phyloP scores from a whole-genome alignment of 2,888 invertebrate species.

The Gastracanthus pulcherrimus region DNA sequence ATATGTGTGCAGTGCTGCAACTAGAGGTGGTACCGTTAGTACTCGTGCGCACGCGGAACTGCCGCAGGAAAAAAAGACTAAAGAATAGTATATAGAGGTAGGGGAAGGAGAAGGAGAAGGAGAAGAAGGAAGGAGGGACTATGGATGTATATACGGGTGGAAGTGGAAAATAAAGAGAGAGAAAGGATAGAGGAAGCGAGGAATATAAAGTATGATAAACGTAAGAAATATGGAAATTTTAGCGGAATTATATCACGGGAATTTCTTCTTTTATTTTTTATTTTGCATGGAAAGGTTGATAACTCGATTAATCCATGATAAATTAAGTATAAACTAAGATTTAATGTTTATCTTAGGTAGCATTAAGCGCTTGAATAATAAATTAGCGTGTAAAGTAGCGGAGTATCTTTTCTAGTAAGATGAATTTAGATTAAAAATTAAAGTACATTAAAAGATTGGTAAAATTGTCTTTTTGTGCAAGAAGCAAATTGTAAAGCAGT shows the following conservation, averaged over 20 bases:
- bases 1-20: not conserved
- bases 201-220: slow-evolving; percentile 35
- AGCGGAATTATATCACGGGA: not conserved
- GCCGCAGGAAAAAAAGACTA: slow-evolving; percentile 33
- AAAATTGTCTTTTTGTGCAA: too few species aligned
- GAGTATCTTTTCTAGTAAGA: not conserved
- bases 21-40: slow-evolving; percentile 29
- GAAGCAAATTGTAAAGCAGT: too few species aligned
- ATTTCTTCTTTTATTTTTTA: not conserved
- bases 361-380: not conserved
- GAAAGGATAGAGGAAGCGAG: not conserved
- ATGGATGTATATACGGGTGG: not conserved
- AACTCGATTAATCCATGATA: not conserved
- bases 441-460: too few species aligned
- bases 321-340: not conserved
- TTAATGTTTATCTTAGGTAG: not conserved
- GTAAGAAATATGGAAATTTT: slow-evolving; percentile 24
- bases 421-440: too few species aligned
- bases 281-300: too few species aligned
- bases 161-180: not conserved
- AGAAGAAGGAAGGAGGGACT: not conserved
- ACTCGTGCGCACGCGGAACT: slow-evolving; percentile 8
- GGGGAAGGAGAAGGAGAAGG: slow-evolving; percentile 1
- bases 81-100: slow-evolving; percentile 6
- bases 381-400: not conserved